Evolutionary conservation across 35 echinoderm and acorn worm genomes (phyloP), one percentile per base, ranked within the genome.

Genomic region (Apostichopus californicus): DNA sequence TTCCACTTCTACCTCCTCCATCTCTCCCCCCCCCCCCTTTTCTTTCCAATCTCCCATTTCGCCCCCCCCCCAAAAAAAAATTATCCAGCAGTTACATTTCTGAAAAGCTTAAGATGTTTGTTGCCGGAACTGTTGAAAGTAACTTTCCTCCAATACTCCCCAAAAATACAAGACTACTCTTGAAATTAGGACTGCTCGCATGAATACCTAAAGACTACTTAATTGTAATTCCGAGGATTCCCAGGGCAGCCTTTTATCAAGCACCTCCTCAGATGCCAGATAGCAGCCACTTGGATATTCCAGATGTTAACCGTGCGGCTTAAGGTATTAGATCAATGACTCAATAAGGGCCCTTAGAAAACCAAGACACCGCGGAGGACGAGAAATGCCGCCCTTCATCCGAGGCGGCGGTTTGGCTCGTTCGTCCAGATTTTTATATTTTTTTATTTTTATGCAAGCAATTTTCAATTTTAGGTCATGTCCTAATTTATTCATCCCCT

Each of bases 311-410:
- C 55, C 17, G n/a, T 59, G 81, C 13, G n/a, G 55, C 55, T 59
- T 9, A 13, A 25, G 81, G 22, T 57, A 55, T 85, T 59, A 59
- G 81, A 85, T 85, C 81, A 85, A 85, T 85, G 81, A 85, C 81
- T 85, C 10, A 2, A 58, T 11, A 58, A 85, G 81, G 14, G 81
- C n/a, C 58, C 81, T 59, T 22, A 61, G 12, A n/a, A 18, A 75
- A 75, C 71, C 71, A 22, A 75, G 71, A 75, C 71, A 75, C 17
- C 2, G 71, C 14, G 1, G 7, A 75, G 15, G 18, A 68, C 11
- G 64, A 46, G 3, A 46, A 46, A 3, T 46, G 34, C 58, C 58
- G 12, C 12, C 58, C 71, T 75, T 22, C 71, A 14, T 75, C 5
- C 14, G 71, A 75, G 34, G 34, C 3, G 34, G 34, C 34, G 64